Percentiles rank a stretch among this genome's conserved stretches.
phyloP scores from a whole-genome alignment of 2,113 vertebrate species.

The Gadus chalcogrammus region DNA sequence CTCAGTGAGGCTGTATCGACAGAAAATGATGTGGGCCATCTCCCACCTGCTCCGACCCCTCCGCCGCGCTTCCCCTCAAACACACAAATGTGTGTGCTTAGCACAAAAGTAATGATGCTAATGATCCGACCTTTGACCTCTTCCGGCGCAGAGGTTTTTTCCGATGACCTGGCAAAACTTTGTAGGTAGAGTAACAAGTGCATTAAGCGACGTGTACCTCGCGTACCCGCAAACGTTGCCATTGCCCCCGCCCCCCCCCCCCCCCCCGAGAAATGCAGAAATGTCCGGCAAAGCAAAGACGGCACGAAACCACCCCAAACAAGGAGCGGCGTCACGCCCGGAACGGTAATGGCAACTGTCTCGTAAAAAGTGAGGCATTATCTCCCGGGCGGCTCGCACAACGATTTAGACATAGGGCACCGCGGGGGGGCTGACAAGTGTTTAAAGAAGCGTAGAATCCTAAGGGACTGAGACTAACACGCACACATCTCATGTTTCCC shows the following conservation, averaged over 20 bases:
- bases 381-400: conserved; percentile 36
- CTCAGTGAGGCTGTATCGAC: conserved; percentile 26
- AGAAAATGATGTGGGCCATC: conserved; percentile 17
- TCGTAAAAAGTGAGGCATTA: conserved; percentile 36
- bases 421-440: conserved; percentile 31
- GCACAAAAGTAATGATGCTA: conserved; percentile 45
- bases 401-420: conserved; percentile 55
- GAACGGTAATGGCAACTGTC: no score
- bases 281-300: no score
- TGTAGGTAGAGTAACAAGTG: no score
- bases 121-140: conserved; percentile 46
- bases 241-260: background rate
- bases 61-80: no score
- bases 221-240: conserved; percentile 29
- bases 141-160: background rate
- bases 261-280: background rate
- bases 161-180: no score
- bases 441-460: conserved; percentile 49
- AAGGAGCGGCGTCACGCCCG: no score
- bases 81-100: conserved; percentile 24
- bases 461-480: conserved; percentile 28
- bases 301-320: no score
- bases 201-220: background rate
- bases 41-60: no score
- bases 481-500: conserved; percentile 13